Evolutionary conservation across 2,888 invertebrate species (phyloP), one percentile per base, ranked within the genome.

Genomic region (Julus scanicus): DNA sequence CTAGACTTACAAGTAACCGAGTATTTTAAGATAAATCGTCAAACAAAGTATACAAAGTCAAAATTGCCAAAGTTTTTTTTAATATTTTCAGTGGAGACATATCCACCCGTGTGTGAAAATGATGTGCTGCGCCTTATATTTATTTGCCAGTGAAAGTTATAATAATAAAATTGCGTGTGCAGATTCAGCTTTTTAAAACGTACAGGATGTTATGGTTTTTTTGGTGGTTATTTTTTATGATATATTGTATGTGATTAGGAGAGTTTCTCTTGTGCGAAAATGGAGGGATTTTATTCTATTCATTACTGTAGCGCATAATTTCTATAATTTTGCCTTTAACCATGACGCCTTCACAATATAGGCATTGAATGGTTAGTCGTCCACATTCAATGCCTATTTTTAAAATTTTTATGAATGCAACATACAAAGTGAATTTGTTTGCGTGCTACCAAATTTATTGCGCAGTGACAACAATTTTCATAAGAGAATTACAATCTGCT

Each of bases 81-180:
- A 29, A 29, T 29, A 29, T 63, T 63, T 63, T n/a, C n/a, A 63
- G 20, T 6, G 20, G 63, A 63, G 20, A 29, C 29, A 63, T 63
- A 63, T 63, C 20, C 20, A 63, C 20, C 20, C 63, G 11, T 63
- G 63, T 20, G 63, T 63, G 63, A 63, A 29, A 63, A 63, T 63
- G 20, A 63, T 63, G 63, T 57, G 17, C 17, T 57, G 57, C 57
- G 17, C 63, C 20, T 20, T 20, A 63, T 20, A 8, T 63, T 63
- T 63, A 63, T 63, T 63, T 63, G 63, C 63, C n/a, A 20, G 5
- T 20, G n/a, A 20, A 20, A 63, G 63, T 57, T 63, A 20, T 63
- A 63, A 63, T 63, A 63, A 53, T 53, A 53, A 53, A n/a, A 63
- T 20, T 63, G 63, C 63, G 9, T 63, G 63, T 63, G 63, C 63